Percentiles rank a stretch among this genome's conserved stretches.
These are phyloP conservation scores for Macrocentrus cingulum DNA, from an alignment of 1,140 invertebrate species.

Conservation along the genomic window DNA sequence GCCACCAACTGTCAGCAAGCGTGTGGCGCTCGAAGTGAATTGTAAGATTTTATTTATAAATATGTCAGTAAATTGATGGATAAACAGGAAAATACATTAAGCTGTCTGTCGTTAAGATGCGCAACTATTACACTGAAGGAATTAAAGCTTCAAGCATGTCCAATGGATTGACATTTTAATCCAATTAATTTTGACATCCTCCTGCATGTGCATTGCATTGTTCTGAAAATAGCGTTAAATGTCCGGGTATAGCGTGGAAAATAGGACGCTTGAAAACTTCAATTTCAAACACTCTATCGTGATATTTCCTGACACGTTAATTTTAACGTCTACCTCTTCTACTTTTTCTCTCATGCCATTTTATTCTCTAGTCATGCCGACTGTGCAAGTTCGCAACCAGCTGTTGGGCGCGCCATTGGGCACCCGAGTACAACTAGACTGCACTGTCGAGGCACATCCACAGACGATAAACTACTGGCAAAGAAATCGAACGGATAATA, in stretches of 20 bases:
- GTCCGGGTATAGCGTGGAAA: too few relatives aligned
- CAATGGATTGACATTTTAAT: too few relatives aligned
- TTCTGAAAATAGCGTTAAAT: too few relatives aligned
- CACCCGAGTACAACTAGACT: slow-evolving; percentile 78
- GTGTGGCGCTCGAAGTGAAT: slow-evolving; percentile 82
- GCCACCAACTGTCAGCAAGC: slow-evolving; percentile 84
- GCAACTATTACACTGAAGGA: too few relatives aligned
- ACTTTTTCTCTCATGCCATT: background rate
- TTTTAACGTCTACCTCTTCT: background rate
- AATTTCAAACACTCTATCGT: background rate
- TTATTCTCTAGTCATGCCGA: slow-evolving; percentile 70
- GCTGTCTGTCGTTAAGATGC: too few relatives aligned
- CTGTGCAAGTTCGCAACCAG: slow-evolving; percentile 81
- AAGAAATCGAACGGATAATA: slow-evolving; percentile 74
- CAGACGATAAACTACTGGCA: slow-evolving; percentile 84
- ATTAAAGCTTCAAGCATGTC: too few relatives aligned
- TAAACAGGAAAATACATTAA: too few relatives aligned
- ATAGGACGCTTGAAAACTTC: too few relatives aligned
- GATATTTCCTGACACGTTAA: slow-evolving; percentile 7
- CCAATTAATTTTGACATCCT: too few relatives aligned
- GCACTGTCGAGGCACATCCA: slow-evolving; percentile 81
- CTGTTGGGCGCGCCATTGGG: slow-evolving; percentile 77
- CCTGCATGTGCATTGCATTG: too few relatives aligned
- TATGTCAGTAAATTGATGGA: slow-evolving; percentile 5
- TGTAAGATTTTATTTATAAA: slow-evolving; percentile 66